phyloP scores from a whole-genome alignment of 53 echinoderm and acorn worm genomes.

The Henricia sp. region DNA sequence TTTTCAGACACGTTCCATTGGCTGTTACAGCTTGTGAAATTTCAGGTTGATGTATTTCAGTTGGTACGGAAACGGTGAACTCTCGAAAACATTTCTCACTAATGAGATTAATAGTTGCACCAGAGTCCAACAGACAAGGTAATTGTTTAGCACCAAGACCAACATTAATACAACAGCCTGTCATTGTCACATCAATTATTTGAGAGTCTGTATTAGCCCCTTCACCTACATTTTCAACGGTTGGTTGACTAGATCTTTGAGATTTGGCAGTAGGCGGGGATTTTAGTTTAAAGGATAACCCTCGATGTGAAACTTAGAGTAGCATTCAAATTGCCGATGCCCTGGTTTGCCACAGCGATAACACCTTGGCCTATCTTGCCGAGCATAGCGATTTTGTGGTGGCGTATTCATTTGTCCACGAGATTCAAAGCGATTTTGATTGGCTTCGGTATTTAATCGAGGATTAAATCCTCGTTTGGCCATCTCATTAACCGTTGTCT shows the following conservation, averaged over 20 bases:
- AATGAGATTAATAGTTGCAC: not conserved
- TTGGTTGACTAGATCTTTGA: not conserved
- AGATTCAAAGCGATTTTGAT: not conserved
- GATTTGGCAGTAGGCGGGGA: not conserved
- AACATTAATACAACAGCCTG: not conserved
- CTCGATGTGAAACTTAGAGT: constrained; percentile 14
- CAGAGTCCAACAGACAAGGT: not conserved
- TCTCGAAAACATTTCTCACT: constrained; percentile 3
- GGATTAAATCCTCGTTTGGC: not conserved
- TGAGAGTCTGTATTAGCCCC: not conserved
- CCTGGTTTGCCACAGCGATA: constrained; percentile 29
- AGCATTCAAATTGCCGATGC: constrained; percentile 24
- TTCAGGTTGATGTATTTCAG: not conserved
- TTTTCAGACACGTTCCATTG: not conserved
- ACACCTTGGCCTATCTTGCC: not conserved
- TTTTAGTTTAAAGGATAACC: constrained; percentile 19
- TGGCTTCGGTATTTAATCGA: not conserved
- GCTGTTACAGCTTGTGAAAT: not conserved
- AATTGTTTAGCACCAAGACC: not conserved
- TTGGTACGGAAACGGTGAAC: not conserved
- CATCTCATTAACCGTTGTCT: not conserved
- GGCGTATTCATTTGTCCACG: constrained; percentile 7
- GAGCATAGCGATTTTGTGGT: not conserved
- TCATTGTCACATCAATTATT: constrained; percentile 8
- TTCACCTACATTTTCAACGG: not conserved